phyloP scores from a whole-genome alignment of 2,113 vertebrate species.

The Anseranas semipalmata region DNA sequence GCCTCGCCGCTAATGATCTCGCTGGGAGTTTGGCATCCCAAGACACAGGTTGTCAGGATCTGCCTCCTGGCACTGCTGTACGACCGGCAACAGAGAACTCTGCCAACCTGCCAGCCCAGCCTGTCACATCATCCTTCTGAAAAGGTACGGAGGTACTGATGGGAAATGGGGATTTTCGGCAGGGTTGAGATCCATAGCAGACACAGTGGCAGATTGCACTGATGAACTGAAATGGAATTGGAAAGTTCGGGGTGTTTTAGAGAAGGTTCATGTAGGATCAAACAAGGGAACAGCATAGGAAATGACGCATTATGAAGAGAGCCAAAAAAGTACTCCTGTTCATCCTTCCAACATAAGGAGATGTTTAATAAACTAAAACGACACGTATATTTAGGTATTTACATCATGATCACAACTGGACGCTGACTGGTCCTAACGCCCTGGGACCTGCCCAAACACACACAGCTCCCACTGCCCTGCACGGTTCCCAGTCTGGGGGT shows the following conservation, averaged over 20 bases:
- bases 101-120: not conserved
- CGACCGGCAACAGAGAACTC: slow-evolving; percentile 12
- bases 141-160: not conserved
- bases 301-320: not conserved
- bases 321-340: not conserved
- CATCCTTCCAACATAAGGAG: not conserved
- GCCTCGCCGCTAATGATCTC: not conserved
- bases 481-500: fast-evolving
- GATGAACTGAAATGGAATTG: not conserved
- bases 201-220: slow-evolving; percentile 29
- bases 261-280: not conserved
- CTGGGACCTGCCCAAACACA: not conserved
- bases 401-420: not conserved
- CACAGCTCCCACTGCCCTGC: not conserved
- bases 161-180: not conserved
- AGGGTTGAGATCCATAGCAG: not conserved
- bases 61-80: not conserved
- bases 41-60: not conserved
- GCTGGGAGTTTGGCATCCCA: not conserved
- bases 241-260: slow-evolving; percentile 19
- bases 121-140: not conserved
- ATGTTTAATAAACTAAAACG: not conserved
- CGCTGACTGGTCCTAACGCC: not conserved
- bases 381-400: not conserved
- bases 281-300: not conserved